Evolutionary conservation across 2,113 vertebrate genomes (phyloP).

Genomic region (Uropsilus gracilis): DNA sequence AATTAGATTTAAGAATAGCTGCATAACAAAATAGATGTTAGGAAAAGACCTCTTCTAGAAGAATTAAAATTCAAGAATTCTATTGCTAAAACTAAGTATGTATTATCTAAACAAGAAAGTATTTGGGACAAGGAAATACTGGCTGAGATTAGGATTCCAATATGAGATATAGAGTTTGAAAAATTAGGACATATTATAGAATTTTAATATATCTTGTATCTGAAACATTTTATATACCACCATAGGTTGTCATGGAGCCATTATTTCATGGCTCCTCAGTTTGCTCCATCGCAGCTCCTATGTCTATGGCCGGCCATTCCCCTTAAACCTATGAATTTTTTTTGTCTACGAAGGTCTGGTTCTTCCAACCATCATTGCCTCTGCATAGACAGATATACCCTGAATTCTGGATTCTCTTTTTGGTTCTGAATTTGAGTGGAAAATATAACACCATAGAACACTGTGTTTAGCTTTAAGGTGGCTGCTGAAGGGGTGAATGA

Average conservation of each 20-base stretch:
- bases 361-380: not conserved
- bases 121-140: not conserved
- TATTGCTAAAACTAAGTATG: not conserved
- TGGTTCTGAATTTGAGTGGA: not conserved
- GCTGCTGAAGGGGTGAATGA: not conserved
- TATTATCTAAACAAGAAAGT: not conserved
- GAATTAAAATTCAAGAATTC: constrained; percentile 37
- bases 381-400: not conserved
- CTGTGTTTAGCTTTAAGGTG: not conserved
- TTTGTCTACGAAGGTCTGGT: not conserved
- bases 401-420: not conserved
- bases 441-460: not conserved
- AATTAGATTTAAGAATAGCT: not conserved
- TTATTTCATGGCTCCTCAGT: not conserved
- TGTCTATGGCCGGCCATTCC: not conserved
- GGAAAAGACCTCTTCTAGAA: not conserved
- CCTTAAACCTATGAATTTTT: not conserved
- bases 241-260: not conserved
- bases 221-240: not conserved
- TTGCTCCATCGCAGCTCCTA: not conserved
- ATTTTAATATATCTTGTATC: not conserved
- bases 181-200: not conserved
- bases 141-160: not conserved
- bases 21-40: not conserved
- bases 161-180: not conserved